Conservation (phyloP, 2,888 invertebrate species). For the Helicoverpa assulta region DNA sequence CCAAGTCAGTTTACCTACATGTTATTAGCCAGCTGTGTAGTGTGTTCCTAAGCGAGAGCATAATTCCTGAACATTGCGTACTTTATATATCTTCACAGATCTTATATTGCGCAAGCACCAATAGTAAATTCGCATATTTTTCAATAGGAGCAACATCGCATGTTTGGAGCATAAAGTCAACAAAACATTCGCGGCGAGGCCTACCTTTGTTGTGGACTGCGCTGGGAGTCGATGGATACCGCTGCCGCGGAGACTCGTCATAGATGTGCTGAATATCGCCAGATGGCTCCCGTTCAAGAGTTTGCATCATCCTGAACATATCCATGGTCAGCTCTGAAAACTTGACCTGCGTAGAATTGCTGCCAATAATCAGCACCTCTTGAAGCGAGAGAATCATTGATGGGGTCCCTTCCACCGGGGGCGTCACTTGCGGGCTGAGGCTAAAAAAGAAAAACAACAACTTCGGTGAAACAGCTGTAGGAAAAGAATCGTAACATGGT, state of each 20-base stretch:
- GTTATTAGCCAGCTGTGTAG: neutral
- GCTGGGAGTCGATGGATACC: slow-evolving; percentile 88
- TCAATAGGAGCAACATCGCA: neutral
- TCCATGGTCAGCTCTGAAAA: slow-evolving; percentile 99
- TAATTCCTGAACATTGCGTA: too few relatives aligned
- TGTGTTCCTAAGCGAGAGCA: neutral
- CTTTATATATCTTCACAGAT: neutral
- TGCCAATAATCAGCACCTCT: slow-evolving; percentile 98
- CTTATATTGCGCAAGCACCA: neutral
- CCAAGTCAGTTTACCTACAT: too few relatives aligned
- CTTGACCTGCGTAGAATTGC: slow-evolving; percentile 98
- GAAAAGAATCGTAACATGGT: neutral
- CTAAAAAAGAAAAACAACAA: slow-evolving; percentile 66
- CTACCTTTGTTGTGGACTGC: slow-evolving; percentile 78
- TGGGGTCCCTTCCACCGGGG: slow-evolving; percentile 93
- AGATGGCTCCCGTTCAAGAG: slow-evolving; percentile 97
- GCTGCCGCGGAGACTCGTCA: slow-evolving; percentile 84
- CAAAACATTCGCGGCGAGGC: neutral
- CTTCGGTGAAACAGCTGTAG: neutral
- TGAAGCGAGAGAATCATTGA: slow-evolving; percentile 96
- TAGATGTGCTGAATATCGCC: slow-evolving; percentile 94
- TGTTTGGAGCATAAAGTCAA: neutral
- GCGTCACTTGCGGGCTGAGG: slow-evolving; percentile 95
- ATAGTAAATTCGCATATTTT: neutral
- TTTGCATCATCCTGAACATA: slow-evolving; percentile 99